A percentile compares a stretch with the other conserved stretches of the same genome.
These are phyloP conservation scores for Pseudopodoces humilis DNA, from an alignment of 2,113 vertebrate genomes.

Conservation along the genomic window DNA sequence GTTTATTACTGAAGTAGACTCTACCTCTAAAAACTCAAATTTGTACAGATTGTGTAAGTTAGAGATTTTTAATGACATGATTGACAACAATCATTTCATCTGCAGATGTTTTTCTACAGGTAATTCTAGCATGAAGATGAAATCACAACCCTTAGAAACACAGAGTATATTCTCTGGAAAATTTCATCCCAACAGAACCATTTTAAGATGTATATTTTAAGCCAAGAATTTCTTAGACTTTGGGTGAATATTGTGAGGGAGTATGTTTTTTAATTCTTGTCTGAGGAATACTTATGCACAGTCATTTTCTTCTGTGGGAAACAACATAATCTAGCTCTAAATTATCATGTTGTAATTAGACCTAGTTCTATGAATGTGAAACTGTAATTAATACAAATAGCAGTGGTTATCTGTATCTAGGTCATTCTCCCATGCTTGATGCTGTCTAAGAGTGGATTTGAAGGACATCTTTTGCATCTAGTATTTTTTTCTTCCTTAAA, in stretches of 20 bases:
- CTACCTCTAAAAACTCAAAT: neutral
- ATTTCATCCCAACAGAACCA: rapidly evolving
- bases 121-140: neutral
- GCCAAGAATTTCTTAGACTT: neutral
- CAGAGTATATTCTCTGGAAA: neutral
- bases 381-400: neutral
- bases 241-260: neutral
- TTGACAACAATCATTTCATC: neutral
- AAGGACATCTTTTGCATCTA: neutral
- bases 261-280: neutral
- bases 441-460: neutral
- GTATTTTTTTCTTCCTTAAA: neutral
- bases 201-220: neutral
- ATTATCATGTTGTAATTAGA: neutral
- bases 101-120: neutral
- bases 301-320: neutral
- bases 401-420: neutral
- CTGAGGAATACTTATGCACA: neutral
- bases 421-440: neutral
- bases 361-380: neutral
- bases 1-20: neutral
- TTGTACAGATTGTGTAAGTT: neutral
- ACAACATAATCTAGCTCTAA: neutral
- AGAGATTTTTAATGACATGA: neutral
- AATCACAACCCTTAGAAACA: neutral